Conservation (phyloP, 2,888 invertebrate species). For the Amiota minor region DNA sequence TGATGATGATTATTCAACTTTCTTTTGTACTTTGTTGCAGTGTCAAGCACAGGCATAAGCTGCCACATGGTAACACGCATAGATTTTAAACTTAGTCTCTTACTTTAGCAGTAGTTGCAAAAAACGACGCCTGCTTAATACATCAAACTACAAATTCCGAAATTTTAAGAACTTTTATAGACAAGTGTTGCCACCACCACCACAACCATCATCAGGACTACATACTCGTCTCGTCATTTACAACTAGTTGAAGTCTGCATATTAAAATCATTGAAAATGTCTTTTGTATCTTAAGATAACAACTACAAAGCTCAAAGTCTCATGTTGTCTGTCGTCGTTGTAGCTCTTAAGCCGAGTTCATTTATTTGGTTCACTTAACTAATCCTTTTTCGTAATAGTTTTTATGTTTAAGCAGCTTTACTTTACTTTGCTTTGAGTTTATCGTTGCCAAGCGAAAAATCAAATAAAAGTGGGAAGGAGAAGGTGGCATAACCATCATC, state of each 20-base stretch:
- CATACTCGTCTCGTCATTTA: constrained; percentile 24
- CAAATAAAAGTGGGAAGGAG: neutral
- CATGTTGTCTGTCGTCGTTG: no score
- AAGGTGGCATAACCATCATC: no score
- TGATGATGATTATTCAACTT: no score
- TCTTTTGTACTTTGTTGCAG: neutral
- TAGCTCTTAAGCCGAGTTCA: constrained; percentile 62
- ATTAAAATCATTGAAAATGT: neutral
- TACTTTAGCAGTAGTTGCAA: constrained; percentile 20
- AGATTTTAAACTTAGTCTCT: neutral
- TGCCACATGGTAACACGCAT: constrained; percentile 21
- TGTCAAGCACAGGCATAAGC: constrained; percentile 6
- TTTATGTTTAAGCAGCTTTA: constrained; percentile 63
- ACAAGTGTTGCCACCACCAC: constrained; percentile 14
- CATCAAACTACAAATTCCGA: constrained; percentile 21
- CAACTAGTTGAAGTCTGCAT: neutral
- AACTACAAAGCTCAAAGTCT: constrained; percentile 56
- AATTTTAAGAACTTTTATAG: constrained; percentile 15
- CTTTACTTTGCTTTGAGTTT: constrained; percentile 35
- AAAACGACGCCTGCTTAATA: constrained; percentile 18
- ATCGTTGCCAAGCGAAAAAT: constrained; percentile 6
- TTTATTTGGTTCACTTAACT: constrained; percentile 68
- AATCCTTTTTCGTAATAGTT: constrained; percentile 64
- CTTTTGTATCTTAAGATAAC: constrained; percentile 46
- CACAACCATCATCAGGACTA: constrained; percentile 28